phyloP scores from a whole-genome alignment of 2,888 invertebrate species.

The Synanthedon vespiformis region DNA sequence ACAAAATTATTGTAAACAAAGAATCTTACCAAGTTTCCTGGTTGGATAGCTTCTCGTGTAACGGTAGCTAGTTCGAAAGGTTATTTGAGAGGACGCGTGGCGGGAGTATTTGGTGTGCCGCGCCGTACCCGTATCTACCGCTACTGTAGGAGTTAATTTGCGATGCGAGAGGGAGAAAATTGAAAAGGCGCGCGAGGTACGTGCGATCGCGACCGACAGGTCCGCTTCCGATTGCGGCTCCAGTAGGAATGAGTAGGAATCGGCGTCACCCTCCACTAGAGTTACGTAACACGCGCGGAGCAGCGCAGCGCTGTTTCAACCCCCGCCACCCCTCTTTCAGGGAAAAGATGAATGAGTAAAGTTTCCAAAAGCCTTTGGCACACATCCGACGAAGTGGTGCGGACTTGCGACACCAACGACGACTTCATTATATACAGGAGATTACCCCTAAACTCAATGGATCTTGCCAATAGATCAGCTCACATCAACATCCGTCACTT shows the following conservation, averaged over 20 bases:
- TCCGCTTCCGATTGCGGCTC: constrained; percentile 40
- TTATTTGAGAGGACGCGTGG: not conserved
- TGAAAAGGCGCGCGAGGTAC: not conserved
- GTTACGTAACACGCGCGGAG: constrained; percentile 52
- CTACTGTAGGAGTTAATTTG: not conserved
- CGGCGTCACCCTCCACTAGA: constrained; percentile 31
- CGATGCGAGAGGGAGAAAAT: constrained; percentile 1
- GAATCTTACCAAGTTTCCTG: no score
- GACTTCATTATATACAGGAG: no score
- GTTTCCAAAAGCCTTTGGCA: constrained; percentile 33
- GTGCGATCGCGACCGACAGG: constrained; percentile 12
- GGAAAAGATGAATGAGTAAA: constrained; percentile 68
- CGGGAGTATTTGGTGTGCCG: not conserved
- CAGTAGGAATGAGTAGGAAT: constrained; percentile 38
- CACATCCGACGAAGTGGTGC: no score
- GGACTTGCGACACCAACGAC: no score
- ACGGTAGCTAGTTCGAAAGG: no score
- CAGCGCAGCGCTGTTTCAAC: constrained; percentile 42
- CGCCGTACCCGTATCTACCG: constrained; percentile 6
- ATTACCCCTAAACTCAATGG: no score
- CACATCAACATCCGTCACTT: no score
- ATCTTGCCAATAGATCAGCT: no score
- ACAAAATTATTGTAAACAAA: no score
- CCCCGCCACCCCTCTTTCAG: constrained; percentile 56
- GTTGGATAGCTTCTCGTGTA: no score